phyloP scores from a whole-genome alignment of 1,140 invertebrate genomes.

The Saxidomus purpurata region DNA sequence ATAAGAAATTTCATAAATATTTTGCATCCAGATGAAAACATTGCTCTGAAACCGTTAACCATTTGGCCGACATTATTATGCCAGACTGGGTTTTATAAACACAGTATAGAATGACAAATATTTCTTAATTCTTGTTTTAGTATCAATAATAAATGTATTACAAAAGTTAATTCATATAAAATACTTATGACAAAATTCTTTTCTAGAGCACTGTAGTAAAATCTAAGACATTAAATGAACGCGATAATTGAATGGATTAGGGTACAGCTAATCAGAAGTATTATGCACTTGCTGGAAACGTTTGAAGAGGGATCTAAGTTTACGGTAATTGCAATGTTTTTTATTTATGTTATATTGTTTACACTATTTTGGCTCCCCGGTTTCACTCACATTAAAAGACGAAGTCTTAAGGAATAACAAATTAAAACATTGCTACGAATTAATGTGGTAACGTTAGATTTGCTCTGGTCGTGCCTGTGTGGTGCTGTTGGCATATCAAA shows the following conservation, averaged over 20 bases:
- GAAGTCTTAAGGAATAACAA: neutral
- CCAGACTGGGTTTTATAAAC: constrained; percentile 32
- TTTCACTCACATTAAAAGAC: neutral
- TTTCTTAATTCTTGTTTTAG: constrained; percentile 43
- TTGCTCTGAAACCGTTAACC: constrained; percentile 36
- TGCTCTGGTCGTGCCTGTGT: no score
- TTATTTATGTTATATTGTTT: constrained; percentile 21
- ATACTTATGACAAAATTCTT: constrained; percentile 27
- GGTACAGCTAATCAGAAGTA: neutral
- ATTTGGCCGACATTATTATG: constrained; percentile 45
- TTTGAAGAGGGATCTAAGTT: constrained; percentile 12
- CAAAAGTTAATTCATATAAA: constrained; percentile 16
- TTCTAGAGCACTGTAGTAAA: neutral
- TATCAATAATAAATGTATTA: constrained; percentile 10
- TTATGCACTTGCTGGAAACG: constrained; percentile 1
- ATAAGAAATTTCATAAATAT: constrained; percentile 36
- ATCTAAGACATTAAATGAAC: neutral
- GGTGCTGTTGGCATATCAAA: no score
- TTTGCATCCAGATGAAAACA: constrained; percentile 37
- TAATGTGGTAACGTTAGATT: neutral
- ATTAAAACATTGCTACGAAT: neutral
- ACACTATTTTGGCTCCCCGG: neutral
- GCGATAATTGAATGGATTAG: constrained; percentile 12
- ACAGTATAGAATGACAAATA: constrained; percentile 39
- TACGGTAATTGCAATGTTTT: neutral